phyloP scores from a whole-genome alignment of 2,113 vertebrate genomes.

The Pipa parva region DNA sequence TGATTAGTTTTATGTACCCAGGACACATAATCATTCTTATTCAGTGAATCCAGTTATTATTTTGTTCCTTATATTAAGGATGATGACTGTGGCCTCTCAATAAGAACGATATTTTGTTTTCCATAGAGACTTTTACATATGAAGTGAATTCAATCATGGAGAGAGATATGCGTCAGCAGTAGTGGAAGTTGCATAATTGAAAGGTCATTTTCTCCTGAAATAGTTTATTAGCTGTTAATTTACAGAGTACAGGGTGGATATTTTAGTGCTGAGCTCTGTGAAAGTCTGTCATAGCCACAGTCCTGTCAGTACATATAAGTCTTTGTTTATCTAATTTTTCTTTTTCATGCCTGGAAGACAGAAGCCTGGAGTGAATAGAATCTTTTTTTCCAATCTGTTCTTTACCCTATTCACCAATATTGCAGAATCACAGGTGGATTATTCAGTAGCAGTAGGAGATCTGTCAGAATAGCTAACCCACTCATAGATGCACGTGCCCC shows the following conservation, averaged over 20 bases:
- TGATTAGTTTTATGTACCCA: no score
- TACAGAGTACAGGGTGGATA: slow-evolving; percentile 17
- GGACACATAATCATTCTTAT: slow-evolving; percentile 9
- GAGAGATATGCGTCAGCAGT: slow-evolving; percentile 25
- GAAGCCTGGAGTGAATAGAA: not conserved
- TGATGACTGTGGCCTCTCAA: not conserved
- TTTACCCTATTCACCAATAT: not conserved
- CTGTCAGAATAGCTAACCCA: no score
- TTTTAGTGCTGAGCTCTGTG: slow-evolving; percentile 2
- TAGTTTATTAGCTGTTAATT: slow-evolving; percentile 34
- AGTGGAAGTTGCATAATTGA: slow-evolving; percentile 20
- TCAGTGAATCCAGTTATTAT: slow-evolving; percentile 22
- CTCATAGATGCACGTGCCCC: no score
- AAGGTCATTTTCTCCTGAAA: slow-evolving; percentile 15
- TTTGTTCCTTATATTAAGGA: slow-evolving; percentile 12
- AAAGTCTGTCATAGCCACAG: slow-evolving; percentile 15
- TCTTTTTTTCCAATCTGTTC: not conserved
- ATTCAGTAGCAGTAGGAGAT: no score
- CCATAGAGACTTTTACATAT: slow-evolving; percentile 14
- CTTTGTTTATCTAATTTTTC: not conserved
- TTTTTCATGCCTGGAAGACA: not conserved
- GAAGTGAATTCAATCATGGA: slow-evolving; percentile 28
- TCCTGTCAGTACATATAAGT: not conserved
- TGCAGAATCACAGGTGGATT: not conserved
- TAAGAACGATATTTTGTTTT: slow-evolving; percentile 26